Conservation (phyloP, 2,797 vertebrate species). For the Somateria mollissima region DNA sequence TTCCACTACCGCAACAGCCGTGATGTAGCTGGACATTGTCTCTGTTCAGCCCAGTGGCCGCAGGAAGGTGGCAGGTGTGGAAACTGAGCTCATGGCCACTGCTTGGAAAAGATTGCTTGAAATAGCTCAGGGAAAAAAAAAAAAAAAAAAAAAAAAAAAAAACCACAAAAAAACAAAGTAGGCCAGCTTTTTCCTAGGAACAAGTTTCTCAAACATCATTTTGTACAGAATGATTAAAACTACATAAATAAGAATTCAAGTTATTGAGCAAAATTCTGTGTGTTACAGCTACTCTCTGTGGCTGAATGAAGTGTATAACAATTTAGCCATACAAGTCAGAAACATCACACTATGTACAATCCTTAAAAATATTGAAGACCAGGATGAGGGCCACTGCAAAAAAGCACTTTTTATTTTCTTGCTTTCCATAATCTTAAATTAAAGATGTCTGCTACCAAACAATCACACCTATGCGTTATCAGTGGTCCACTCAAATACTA, state of each 20-base stretch:
- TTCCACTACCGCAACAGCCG: slow-evolving; percentile 35
- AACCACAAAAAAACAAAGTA: not conserved
- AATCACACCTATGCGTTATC: not conserved
- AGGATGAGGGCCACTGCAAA: not conserved
- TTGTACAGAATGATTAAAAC: not conserved
- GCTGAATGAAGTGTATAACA: not conserved
- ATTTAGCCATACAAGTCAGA: not conserved
- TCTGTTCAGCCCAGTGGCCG: not conserved
- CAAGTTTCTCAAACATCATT: not conserved
- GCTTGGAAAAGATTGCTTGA: not conserved
- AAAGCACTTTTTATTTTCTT: not conserved
- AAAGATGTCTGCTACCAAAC: not conserved
- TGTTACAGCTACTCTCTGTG: fast-evolving
- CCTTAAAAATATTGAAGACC: not conserved
- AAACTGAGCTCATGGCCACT: not conserved
- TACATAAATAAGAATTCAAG: not conserved
- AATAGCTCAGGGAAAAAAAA: not conserved
- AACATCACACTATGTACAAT: fast-evolving
- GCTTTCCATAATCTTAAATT: not conserved
- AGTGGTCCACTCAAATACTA: not conserved
- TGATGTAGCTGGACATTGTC: slow-evolving; percentile 60
- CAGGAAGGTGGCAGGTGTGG: slow-evolving; percentile 45
- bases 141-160: not conserved
- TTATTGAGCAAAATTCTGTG: not conserved
- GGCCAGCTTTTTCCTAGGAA: not conserved